Evolutionary conservation across 2,888 invertebrate species (phyloP).

Genomic region (Erebia epiphron): DNA sequence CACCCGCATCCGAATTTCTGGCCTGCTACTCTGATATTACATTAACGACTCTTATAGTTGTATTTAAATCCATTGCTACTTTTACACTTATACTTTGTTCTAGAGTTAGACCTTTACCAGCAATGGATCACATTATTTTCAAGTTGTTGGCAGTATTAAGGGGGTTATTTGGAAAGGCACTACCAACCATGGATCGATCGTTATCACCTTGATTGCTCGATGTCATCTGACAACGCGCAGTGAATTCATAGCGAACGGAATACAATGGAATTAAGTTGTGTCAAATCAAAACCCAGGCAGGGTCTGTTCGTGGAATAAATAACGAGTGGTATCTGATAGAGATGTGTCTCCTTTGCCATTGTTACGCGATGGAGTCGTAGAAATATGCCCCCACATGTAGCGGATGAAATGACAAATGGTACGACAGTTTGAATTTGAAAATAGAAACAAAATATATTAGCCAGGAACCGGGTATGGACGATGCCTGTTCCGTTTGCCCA

Average conservation of each 20-base stretch:
- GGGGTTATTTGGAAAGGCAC: slow-evolving; percentile 30
- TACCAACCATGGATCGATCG: slow-evolving; percentile 42
- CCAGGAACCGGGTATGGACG: no score
- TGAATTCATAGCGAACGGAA: slow-evolving; percentile 45
- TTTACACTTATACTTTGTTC: neutral
- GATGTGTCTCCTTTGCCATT: slow-evolving; percentile 33
- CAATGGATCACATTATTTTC: slow-evolving; percentile 27
- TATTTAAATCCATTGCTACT: slow-evolving; percentile 34
- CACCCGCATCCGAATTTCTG: slow-evolving; percentile 47
- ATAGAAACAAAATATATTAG: neutral
- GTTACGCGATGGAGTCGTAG: slow-evolving; percentile 29
- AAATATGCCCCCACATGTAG: slow-evolving; percentile 21
- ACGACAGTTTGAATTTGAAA: slow-evolving; percentile 10
- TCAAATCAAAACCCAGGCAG: slow-evolving; percentile 44
- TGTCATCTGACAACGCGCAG: slow-evolving; percentile 47
- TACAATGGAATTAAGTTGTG: slow-evolving; percentile 52
- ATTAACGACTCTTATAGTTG: neutral
- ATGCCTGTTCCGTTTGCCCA: no score
- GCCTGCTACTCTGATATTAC: slow-evolving; percentile 26
- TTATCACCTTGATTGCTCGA: slow-evolving; percentile 49
- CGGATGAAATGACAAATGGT: slow-evolving; percentile 23
- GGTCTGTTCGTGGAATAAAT: slow-evolving; percentile 45
- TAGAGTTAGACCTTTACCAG: neutral
- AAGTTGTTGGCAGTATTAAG: slow-evolving; percentile 18
- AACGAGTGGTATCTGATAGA: slow-evolving; percentile 38